Percentiles rank a stretch among this genome's conserved stretches.
phyloP scores from a whole-genome alignment of 2,797 vertebrate species.

The Simalia tracyae region DNA sequence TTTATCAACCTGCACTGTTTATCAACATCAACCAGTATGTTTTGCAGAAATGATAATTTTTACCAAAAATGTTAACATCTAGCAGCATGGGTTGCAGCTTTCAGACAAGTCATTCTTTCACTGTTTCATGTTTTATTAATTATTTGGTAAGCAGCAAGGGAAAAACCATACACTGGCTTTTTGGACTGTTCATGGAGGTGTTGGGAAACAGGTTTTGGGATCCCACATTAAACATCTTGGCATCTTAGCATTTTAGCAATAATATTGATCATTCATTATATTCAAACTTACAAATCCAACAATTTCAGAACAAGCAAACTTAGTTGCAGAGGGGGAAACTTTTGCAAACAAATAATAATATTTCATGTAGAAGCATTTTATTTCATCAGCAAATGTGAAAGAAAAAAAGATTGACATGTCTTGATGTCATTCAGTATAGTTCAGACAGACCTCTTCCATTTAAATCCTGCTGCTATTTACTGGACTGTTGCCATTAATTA shows the following conservation, averaged over 20 bases:
- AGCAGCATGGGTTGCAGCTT: conserved; percentile 53
- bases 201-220: conserved; percentile 40
- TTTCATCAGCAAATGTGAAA: background rate
- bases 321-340: background rate
- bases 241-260: conserved; percentile 33
- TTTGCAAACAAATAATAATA: background rate
- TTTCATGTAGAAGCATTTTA: background rate
- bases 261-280: conserved; percentile 13
- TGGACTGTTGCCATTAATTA: background rate
- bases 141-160: conserved; percentile 60
- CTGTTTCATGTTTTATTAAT: conserved; percentile 68
- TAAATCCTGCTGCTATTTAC: background rate
- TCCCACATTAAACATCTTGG: background rate
- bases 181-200: conserved; percentile 58
- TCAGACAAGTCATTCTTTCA: conserved; percentile 59
- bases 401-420: background rate
- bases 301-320: background rate
- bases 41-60: conserved; percentile 10
- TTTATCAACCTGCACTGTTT: conserved; percentile 8
- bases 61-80: conserved; percentile 50
- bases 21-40: background rate
- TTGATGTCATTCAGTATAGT: background rate
- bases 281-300: conserved; percentile 35
- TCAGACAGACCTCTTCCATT: background rate
- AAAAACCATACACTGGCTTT: conserved; percentile 49